phyloP scores from a whole-genome alignment of 2,888 invertebrate genomes.

The Calliscelio sp. region DNA sequence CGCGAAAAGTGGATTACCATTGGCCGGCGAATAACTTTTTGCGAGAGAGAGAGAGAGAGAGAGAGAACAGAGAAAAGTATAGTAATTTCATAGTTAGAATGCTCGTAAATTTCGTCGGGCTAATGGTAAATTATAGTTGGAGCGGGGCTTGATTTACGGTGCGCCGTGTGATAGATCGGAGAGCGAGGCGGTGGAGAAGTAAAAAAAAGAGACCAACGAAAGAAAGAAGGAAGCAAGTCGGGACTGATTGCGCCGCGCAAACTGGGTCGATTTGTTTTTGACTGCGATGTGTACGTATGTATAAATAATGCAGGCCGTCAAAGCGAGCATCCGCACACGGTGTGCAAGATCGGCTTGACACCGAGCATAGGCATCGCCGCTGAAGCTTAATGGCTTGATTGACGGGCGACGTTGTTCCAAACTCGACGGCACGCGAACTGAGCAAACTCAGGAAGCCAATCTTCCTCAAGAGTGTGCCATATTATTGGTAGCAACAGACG shows the following conservation, averaged over 20 bases:
- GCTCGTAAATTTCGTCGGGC: constrained; percentile 46
- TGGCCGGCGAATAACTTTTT: constrained; percentile 18
- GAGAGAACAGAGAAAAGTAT: constrained; percentile 32
- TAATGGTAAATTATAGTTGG: constrained; percentile 49
- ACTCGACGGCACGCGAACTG: constrained; percentile 84
- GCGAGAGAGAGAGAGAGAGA: too few relatives aligned
- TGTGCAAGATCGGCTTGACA: constrained; percentile 79
- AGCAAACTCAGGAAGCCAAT: constrained; percentile 77
- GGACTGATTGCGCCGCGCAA: constrained; percentile 72
- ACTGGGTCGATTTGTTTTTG: constrained; percentile 73
- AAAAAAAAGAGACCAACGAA: constrained; percentile 23
- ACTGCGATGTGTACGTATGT: constrained; percentile 62
- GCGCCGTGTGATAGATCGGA: constrained; percentile 44
- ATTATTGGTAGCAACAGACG: constrained; percentile 65
- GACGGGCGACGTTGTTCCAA: constrained; percentile 84
- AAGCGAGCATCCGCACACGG: constrained; percentile 57
- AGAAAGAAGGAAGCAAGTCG: not conserved
- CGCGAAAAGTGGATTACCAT: constrained; percentile 12
- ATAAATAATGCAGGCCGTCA: constrained; percentile 78
- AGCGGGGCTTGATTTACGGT: constrained; percentile 37
- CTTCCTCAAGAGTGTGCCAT: constrained; percentile 63
- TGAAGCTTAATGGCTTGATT: constrained; percentile 81
- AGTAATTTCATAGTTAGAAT: constrained; percentile 46
- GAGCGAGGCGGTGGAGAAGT: not conserved
- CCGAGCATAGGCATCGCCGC: constrained; percentile 79